A percentile compares a stretch with the other conserved stretches of the same genome.
phyloP scores from a whole-genome alignment of 2,888 invertebrate genomes.

The Eupsilia transversa region DNA sequence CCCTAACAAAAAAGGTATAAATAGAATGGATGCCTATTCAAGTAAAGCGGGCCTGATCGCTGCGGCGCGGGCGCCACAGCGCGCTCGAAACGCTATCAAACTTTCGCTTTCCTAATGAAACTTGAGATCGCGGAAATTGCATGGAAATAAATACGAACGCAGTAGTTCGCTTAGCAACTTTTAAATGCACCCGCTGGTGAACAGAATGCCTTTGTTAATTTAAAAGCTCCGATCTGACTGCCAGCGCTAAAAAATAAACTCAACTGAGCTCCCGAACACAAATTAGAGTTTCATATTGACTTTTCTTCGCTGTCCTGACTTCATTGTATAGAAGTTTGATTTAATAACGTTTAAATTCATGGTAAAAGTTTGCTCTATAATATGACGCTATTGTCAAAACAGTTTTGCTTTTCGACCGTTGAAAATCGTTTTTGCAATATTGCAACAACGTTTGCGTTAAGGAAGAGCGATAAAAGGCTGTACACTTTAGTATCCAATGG shows the following conservation, averaged over 20 bases:
- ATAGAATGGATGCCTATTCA: constrained; percentile 71
- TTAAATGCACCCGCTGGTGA: constrained; percentile 79
- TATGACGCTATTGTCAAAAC: constrained; percentile 30
- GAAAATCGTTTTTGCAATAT: constrained; percentile 27
- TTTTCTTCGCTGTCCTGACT: constrained; percentile 64
- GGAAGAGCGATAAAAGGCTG: constrained; percentile 57
- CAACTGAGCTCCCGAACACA: constrained; percentile 56
- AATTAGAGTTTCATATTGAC: constrained; percentile 72
- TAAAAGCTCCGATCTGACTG: constrained; percentile 78
- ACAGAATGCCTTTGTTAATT: constrained; percentile 85
- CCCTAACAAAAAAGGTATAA: constrained; percentile 70
- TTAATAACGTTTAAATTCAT: constrained; percentile 57
- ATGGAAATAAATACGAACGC: constrained; percentile 84
- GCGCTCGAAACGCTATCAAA: constrained; percentile 76
- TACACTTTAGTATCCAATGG: constrained; percentile 67
- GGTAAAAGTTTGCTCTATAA: constrained; percentile 26
- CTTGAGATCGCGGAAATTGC: constrained; percentile 82
- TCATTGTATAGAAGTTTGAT: constrained; percentile 63
- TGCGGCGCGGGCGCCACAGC: constrained; percentile 67
- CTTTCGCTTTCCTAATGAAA: constrained; percentile 84
- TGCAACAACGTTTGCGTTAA: constrained; percentile 42
- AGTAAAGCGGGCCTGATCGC: constrained; percentile 66
- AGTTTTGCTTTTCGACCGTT: constrained; percentile 12
- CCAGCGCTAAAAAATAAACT: constrained; percentile 74
- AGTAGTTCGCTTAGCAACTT: constrained; percentile 82